phyloP scores from a whole-genome alignment of 2,888 invertebrate species.

The Junonia oenone region DNA sequence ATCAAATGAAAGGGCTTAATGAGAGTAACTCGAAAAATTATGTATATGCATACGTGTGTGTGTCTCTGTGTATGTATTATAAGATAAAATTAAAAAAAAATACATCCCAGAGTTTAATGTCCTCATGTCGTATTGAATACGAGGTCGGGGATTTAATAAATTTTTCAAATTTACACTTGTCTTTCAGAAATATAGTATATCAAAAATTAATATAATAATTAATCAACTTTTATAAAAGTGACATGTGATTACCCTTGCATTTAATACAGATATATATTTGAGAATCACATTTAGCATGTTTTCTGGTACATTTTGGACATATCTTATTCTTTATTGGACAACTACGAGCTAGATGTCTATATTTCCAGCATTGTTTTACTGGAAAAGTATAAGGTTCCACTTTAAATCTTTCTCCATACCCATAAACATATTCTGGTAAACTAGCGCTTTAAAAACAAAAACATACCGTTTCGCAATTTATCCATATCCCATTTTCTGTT shows the following conservation, averaged over 20 bases:
- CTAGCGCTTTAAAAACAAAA: background rate
- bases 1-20: no score
- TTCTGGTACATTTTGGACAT: background rate
- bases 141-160: no score
- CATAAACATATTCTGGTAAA: background rate
- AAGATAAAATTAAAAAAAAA: no score
- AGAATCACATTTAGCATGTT: background rate
- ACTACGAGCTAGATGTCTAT: background rate
- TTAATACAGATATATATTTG: slow-evolving; percentile 1
- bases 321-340: background rate
- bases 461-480: background rate
- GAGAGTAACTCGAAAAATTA: no score
- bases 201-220: no score
- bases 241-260: background rate
- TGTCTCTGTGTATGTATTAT: no score
- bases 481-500: slow-evolving; percentile 1
- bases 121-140: no score
- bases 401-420: background rate
- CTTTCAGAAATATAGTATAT: background rate
- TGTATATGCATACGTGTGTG: no score
- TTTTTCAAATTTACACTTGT: no score
- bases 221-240: background rate
- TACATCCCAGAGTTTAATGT: no score
- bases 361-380: background rate
- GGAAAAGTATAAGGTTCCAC: background rate